Evolutionary conservation across 2,797 vertebrate genomes (phyloP), one percentile per base, ranked within the genome.

Genomic region (Cyprinella venusta): DNA sequence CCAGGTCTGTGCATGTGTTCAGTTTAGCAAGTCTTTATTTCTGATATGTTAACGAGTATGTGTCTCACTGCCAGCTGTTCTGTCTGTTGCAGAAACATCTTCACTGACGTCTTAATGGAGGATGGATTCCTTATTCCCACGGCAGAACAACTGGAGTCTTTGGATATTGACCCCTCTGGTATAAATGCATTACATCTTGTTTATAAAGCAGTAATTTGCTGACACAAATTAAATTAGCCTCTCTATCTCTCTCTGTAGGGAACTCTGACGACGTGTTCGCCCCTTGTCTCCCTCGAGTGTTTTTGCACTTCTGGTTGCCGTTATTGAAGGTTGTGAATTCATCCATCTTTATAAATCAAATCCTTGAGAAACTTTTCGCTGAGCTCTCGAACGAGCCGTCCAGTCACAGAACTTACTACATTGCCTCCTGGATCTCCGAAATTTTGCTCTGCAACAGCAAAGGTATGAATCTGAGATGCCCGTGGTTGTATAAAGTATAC

Each of bases 241-340:
- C 21, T 82, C 12, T 63, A 2, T 79, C 13, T 15, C 8, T 42
- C 19, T 30, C 36, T 59, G 10, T 80, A 89, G 89, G 88, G 40
- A 21, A 40, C 21, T 65, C 85, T 0, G 19, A 13, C 1, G 68
- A 77, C 42, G 76, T 64, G 5, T 82, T 85, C 0, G 65, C 88
- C 50, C 93, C 94, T 2, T 87, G 91, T 80, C 82, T 99, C 64
- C 95, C 97, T 80, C 92, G 88, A 18, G 69, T 85, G 0, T 94
- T 98, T 88, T 93, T 96, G 83, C 93, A 92, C 19, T 97, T 99
- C 84, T 99, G 98, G 98, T 94, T 97, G 82, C 97, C 96, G 1
- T 92, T 98, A 79, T 91, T 99, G 76, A 96, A 95, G 90, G 89
- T 91, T 68, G 92, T 99, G 61, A 96, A 95, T 86, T 95, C 95